Evolutionary conservation across 2,113 vertebrate species (phyloP).

Genomic region (Neolamprologus cancellatus): DNA sequence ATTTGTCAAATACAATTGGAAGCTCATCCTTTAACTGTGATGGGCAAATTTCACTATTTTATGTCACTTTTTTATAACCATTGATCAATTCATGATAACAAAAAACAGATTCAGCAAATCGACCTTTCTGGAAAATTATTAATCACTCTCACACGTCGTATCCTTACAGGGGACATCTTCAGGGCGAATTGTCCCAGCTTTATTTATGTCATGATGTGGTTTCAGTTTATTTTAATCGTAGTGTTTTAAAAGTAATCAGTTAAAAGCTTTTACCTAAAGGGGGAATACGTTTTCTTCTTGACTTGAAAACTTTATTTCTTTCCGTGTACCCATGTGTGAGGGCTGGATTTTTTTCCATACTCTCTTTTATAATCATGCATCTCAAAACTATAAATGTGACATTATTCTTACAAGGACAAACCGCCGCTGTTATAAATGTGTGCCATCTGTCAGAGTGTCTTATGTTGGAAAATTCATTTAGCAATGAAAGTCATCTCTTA

Average conservation of each 20-base stretch:
- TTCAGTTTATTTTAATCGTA: not conserved
- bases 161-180: not conserved
- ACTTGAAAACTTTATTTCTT: not conserved
- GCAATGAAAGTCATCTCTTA: not conserved
- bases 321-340: not conserved
- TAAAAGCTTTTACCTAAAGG: not conserved
- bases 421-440: not conserved
- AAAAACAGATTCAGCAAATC: not conserved
- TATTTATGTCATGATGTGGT: not conserved
- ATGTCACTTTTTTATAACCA: not conserved
- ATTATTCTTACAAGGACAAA: not conserved
- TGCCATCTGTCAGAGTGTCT: not conserved
- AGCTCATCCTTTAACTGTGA: not conserved
- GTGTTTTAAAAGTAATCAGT: not conserved
- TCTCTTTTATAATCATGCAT: not conserved
- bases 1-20: not conserved
- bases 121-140: not conserved
- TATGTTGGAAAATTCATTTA: slow-evolving; percentile 6
- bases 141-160: not conserved
- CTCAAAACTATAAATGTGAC: not conserved
- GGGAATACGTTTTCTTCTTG: not conserved
- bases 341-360: not conserved
- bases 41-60: not conserved
- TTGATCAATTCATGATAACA: not conserved
- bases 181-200: fast-evolving